A percentile compares a stretch with the other conserved stretches of the same genome.
phyloP scores from a whole-genome alignment of 2,113 vertebrate genomes.

The Chlorocebus sabaeus region DNA sequence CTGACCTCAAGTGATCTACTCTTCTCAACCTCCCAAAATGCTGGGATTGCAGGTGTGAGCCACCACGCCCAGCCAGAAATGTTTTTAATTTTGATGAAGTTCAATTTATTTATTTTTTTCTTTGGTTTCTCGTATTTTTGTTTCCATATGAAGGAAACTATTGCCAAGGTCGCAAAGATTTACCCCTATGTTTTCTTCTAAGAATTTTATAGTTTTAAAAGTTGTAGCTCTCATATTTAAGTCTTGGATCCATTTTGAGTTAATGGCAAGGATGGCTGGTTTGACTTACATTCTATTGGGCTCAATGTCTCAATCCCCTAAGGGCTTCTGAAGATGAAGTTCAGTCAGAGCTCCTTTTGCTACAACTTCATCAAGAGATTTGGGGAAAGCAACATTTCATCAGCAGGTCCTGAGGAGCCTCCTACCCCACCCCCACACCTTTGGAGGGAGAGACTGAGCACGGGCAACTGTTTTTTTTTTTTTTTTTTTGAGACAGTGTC shows the following conservation, averaged over 20 bases:
- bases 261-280: slow-evolving; percentile 6
- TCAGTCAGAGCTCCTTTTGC: no score
- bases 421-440: no score
- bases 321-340: no score
- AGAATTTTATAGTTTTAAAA: neutral
- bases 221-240: neutral
- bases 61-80: neutral
- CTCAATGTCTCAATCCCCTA: neutral
- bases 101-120: neutral
- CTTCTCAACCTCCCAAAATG: no score
- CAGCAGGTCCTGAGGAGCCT: no score
- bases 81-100: neutral
- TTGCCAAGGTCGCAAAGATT: neutral
- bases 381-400: no score
- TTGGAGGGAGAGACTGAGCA: no score
- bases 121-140: neutral
- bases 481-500: neutral
- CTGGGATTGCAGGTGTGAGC: neutral
- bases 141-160: neutral
- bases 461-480: no score
- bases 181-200: neutral
- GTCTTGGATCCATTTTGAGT: slow-evolving; percentile 7
- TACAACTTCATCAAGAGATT: no score
- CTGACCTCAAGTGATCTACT: neutral
- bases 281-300: slow-evolving; percentile 25